Conservation (phyloP, 2,888 invertebrate species). For the Heliconius charithonia region DNA sequence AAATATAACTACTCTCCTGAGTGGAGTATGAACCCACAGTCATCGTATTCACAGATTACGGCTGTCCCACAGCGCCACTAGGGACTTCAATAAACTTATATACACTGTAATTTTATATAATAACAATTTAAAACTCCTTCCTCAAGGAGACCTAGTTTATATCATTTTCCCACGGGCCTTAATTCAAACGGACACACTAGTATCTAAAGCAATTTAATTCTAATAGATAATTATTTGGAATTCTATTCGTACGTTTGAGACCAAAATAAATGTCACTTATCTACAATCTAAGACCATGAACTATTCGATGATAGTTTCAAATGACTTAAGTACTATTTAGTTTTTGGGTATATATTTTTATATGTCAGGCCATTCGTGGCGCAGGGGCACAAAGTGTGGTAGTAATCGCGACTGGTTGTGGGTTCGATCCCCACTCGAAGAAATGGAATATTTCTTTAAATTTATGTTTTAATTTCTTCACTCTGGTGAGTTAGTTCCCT, state of each 20-base stretch:
- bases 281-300: conserved; percentile 40
- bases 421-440: too few species aligned
- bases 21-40: neutral
- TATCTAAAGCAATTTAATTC: conserved; percentile 22
- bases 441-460: too few species aligned
- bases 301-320: conserved; percentile 28
- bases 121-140: neutral
- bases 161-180: conserved; percentile 20
- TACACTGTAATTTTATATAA: neutral
- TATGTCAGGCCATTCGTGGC: neutral
- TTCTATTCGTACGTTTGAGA: conserved; percentile 28
- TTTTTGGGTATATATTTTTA: neutral
- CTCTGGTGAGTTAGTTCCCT: too few species aligned
- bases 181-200: conserved; percentile 16
- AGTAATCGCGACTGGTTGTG: too few species aligned
- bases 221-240: conserved; percentile 18
- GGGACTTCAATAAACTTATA: neutral
- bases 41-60: neutral
- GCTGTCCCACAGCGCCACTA: neutral
- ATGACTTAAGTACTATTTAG: neutral
- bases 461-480: too few species aligned
- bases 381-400: too few species aligned
- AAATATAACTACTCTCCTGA: too few species aligned
- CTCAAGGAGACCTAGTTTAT: conserved; percentile 8
- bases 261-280: conserved; percentile 36